Conservation (phyloP, 2,113 vertebrate species). For the Poecilia latipinna region DNA sequence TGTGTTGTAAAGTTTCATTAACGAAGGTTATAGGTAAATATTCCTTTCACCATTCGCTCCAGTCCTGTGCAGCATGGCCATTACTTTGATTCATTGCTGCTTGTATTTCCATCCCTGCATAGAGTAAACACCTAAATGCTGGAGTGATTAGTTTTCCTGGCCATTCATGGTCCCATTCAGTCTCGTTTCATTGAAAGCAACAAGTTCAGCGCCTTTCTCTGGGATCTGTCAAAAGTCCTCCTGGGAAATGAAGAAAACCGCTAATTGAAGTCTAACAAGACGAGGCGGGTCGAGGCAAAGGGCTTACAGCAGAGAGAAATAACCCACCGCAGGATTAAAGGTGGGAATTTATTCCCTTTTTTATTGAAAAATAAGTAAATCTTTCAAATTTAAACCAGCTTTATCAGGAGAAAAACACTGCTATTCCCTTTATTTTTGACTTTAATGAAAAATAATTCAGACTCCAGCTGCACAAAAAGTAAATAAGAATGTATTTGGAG, state of each 20-base stretch:
- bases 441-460: background rate
- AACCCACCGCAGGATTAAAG: slow-evolving; percentile 1
- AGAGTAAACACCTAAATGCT: slow-evolving; percentile 40
- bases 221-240: slow-evolving; percentile 32
- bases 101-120: slow-evolving; percentile 15
- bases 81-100: slow-evolving; percentile 21
- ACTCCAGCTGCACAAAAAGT: background rate
- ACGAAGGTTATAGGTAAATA: slow-evolving; percentile 20
- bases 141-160: slow-evolving; percentile 36
- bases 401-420: background rate
- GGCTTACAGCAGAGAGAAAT: background rate
- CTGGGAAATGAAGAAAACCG: slow-evolving; percentile 48
- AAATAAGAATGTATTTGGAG: background rate
- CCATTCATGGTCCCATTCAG: slow-evolving; percentile 45
- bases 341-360: too few species aligned
- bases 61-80: slow-evolving; percentile 26
- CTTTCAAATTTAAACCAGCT: slow-evolving; percentile 21
- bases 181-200: slow-evolving; percentile 44
- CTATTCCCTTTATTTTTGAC: background rate
- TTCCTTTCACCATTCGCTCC: slow-evolving; percentile 33
- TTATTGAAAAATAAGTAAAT: slow-evolving; percentile 10
- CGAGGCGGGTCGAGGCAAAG: slow-evolving; percentile 31
- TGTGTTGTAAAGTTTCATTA: slow-evolving; percentile 1
- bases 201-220: slow-evolving; percentile 31
- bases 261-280: slow-evolving; percentile 45